These are phyloP conservation scores for Ciconia maguari DNA, from an alignment of 2,113 vertebrate species.

Conservation along the genomic window DNA sequence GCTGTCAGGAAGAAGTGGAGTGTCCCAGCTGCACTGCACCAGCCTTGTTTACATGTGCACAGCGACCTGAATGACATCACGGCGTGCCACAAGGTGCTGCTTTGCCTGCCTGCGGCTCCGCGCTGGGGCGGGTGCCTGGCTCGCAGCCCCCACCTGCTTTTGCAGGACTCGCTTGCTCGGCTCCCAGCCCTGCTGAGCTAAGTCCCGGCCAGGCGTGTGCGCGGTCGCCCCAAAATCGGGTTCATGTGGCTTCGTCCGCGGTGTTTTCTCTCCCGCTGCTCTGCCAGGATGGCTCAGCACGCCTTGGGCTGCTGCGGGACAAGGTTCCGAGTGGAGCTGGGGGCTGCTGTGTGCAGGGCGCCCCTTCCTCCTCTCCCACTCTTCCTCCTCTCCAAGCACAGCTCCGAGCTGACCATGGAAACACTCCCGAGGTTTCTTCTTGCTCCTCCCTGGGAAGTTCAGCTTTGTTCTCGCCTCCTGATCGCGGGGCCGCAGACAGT, in stretches of 20 bases:
- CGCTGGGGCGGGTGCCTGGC: fast-evolving
- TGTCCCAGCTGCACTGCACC: background rate
- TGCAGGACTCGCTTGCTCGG: fast-evolving
- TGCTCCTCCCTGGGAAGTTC: background rate
- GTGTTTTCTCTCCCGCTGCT: background rate
- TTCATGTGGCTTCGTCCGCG: fast-evolving
- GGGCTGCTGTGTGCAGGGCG: background rate
- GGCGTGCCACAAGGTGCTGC: background rate
- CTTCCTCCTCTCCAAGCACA: background rate
- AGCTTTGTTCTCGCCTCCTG: background rate
- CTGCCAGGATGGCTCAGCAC: fast-evolving
- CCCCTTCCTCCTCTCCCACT: background rate
- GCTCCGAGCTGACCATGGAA: background rate
- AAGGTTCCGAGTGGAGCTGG: background rate
- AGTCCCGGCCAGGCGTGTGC: fast-evolving
- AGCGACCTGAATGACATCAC: background rate
- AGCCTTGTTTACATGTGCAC: background rate
- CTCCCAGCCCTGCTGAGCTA: background rate
- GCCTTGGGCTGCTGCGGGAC: background rate
- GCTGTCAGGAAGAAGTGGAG: conserved; percentile 50
- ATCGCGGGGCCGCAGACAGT: fast-evolving
- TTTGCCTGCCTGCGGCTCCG: background rate
- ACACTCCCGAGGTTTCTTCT: fast-evolving
- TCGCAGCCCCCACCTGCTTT: background rate
- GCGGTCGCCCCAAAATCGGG: fast-evolving